Base-by-base conservation (phyloP, 2,113 vertebrate genomes). In the Anseranas semipalmata region DNA sequence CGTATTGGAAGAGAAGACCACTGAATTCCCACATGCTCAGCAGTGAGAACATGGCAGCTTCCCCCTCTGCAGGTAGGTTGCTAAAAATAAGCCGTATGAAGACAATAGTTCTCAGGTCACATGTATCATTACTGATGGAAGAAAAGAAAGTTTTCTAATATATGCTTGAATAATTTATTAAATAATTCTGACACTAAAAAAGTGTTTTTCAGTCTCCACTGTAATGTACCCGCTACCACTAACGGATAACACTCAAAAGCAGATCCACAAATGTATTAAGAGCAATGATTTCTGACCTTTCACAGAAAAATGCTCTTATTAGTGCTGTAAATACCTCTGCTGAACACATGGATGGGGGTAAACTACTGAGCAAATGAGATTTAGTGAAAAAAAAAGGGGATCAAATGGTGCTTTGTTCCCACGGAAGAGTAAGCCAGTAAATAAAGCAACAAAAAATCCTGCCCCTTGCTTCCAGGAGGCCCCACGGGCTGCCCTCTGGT, bases 361-460 rank as follows among this genome's bases (percentile, higher is more conserved):
- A 97, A 97, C 91, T 93, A 96, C 95, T 78, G 95, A 97, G 96
- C 48, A 94, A 97, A 98, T 74, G 96, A 97, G 97, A 98, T 98
- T 91, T 97, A 98, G 90, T 97, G 48, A 2, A 95, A 98, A 95
- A 96, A 96, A 98, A 97, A 37, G 32, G 76, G 87, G 83, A 98
- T 98, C 96, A 97, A 98, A 97, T 92, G 96, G 91, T 92, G 93
- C 93, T 97, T 97, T 96, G 93, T 97, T 98, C 85, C 95, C 94
- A 93, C 0, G 39, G 96, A 97, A 97, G 96, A 94, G 94, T 93
- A 97, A 96, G 91, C 87, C 81, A 81, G 85, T 96, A 96, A 96
- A 98, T 96, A 97, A 97, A 87, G 60, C 90, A 91, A 95, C 73
- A 91, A 95, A 73, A 96, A 88, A n/a, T 87, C 71, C 50, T 85